Evolutionary conservation across 1,140 invertebrate species (phyloP), one percentile per base, ranked within the genome.

Genomic region (Lepeophtheirus salmonis): DNA sequence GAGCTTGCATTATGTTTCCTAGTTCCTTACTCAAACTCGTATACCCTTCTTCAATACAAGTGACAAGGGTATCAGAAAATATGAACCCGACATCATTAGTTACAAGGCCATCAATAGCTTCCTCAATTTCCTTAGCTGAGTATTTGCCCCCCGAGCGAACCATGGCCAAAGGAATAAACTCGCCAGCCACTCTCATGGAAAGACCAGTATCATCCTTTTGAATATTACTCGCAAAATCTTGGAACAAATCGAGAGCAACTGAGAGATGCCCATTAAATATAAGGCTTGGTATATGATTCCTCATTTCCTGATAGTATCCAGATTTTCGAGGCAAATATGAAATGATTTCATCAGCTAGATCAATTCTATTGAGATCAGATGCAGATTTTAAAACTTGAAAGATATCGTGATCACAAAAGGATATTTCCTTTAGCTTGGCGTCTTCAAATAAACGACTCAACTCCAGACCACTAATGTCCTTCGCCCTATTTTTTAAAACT

Each of bases 351-450:
- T 57, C 3, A 13, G 55, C 23, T 2, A 3, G n/a, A 23, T 57
- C 22, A 17, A 41, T 57, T 17, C 25, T 12, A 16, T 41, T 21
- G 2, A 10, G 22, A 3, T 25, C 17, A 25, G 17, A 24, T 1
- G 17, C 6, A 16, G 26, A n/a, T 2, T 16, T 12, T 16, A 57
- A 14, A n/a, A 57, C 17, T 12, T 57, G 55, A 21, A 57, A 57
- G 1, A 26, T 17, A n/a, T 57, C 55, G 55, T 57, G 55, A 57
- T 57, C 55, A 18, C 25, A 20, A 57, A 57, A 57, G n/a, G 17
- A 30, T 12, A 41, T 57, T 30, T 18, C 26, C 2, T 14, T 41
- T n/a, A 41, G 30, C 30, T 41, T 41, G 6, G 30, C 30, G n/a
- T 41, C 30, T n/a, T 41, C 30, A 41, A 41, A 41, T 6, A 41